Percentiles rank a stretch among this genome's conserved stretches.
These are phyloP conservation scores for Tragelaphus strepsiceros DNA, from an alignment of 2,113 vertebrate species.

Conservation along the genomic window DNA sequence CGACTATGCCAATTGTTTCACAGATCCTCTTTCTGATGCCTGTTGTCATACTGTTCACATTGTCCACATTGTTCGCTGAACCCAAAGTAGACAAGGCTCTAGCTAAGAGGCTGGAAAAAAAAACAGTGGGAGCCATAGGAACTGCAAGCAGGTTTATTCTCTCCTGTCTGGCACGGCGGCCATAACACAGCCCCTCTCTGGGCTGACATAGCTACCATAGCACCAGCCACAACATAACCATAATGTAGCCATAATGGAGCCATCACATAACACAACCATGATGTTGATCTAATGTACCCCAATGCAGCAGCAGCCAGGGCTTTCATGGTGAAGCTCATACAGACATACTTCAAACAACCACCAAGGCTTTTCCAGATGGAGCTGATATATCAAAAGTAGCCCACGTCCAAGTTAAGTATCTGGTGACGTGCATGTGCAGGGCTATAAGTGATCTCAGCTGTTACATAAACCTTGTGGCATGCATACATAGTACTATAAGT, in stretches of 20 bases:
- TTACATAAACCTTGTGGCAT: too few relatives aligned
- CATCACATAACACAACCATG: neutral
- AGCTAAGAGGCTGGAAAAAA: neutral
- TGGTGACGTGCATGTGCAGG: too few relatives aligned
- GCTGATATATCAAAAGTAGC: neutral
- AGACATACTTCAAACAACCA: neutral
- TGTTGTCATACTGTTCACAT: neutral
- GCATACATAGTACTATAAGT: neutral
- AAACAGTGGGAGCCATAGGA: neutral
- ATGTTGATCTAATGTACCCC: neutral
- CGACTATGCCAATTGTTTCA: neutral
- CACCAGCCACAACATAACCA: neutral
- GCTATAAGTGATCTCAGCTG: neutral
- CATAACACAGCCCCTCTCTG: neutral
- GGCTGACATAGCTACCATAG: neutral
- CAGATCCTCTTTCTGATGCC: neutral
- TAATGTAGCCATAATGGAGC: fast-evolving
- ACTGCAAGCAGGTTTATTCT: neutral
- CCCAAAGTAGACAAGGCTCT: neutral
- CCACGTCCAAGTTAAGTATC: fast-evolving
- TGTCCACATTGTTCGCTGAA: neutral
- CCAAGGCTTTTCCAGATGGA: neutral
- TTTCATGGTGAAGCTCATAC: neutral
- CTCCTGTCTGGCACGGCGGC: fast-evolving
- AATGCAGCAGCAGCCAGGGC: neutral